Evolutionary conservation across 1,140 invertebrate species (phyloP).

Genomic region (Tyrophagus putrescentiae): DNA sequence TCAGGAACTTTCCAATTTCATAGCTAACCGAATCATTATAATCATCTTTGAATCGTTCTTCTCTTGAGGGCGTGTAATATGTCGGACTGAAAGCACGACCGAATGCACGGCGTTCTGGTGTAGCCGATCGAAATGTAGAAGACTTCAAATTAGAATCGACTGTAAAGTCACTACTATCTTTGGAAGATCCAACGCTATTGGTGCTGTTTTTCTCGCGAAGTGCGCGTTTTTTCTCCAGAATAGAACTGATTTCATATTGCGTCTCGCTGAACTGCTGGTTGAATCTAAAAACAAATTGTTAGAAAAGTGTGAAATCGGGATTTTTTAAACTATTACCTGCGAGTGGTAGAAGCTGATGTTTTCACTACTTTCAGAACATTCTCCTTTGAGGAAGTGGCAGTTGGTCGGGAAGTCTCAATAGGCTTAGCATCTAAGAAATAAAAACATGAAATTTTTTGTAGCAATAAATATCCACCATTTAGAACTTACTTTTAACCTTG

Average conservation of each 20-base stretch:
- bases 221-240: neutral
- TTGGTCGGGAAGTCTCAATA: no score
- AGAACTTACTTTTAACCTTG: no score
- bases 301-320: no score
- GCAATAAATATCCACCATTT: no score
- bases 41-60: neutral
- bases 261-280: neutral
- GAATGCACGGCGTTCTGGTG: neutral
- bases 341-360: no score
- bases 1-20: neutral
- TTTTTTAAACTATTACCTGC: no score
- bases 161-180: neutral
- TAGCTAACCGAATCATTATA: neutral
- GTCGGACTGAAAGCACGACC: neutral
- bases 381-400: no score
- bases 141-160: neutral
- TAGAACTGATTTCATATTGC: neutral
- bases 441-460: no score
- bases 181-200: neutral
- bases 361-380: no score
- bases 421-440: no score
- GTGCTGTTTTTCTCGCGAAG: constrained; percentile 3
- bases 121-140: neutral
- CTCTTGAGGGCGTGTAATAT: constrained; percentile 1
- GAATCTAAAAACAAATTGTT: no score